Conservation (phyloP, 2,113 vertebrate species). For the Falco punctatus region DNA sequence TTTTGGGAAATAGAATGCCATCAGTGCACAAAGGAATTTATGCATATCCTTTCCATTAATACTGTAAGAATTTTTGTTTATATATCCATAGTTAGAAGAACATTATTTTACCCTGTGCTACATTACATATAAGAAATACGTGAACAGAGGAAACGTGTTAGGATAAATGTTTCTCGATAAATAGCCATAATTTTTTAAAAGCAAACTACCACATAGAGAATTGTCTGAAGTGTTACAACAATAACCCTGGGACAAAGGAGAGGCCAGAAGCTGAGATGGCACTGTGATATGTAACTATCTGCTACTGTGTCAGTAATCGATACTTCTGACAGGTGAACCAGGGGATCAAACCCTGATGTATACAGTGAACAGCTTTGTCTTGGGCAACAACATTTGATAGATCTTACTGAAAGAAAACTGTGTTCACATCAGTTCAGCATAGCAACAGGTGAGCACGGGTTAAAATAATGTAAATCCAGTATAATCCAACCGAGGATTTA, state of each 20-base stretch:
- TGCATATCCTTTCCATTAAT: neutral
- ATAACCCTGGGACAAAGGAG: neutral
- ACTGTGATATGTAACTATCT: neutral
- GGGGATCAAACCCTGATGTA: neutral
- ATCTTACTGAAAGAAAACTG: neutral
- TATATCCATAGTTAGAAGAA: neutral
- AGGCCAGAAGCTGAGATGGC: neutral
- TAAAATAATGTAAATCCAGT: neutral
- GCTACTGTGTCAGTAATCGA: neutral
- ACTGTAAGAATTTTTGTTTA: neutral
- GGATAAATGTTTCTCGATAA: neutral
- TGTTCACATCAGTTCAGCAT: neutral
- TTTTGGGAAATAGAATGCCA: neutral
- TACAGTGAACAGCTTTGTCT: neutral
- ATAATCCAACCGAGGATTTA: neutral
- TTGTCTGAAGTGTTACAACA: neutral
- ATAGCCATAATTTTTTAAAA: neutral
- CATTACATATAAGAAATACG: neutral
- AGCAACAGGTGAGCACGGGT: neutral
- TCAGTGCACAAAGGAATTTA: neutral
- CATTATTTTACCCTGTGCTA: neutral
- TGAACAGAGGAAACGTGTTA: neutral
- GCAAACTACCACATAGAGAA: neutral
- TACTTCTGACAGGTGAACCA: neutral
- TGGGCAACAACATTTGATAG: neutral